A percentile compares a stretch with the other conserved stretches of the same genome.
phyloP scores from a whole-genome alignment of 1,140 invertebrate genomes.

The Brachystomella parvula region DNA sequence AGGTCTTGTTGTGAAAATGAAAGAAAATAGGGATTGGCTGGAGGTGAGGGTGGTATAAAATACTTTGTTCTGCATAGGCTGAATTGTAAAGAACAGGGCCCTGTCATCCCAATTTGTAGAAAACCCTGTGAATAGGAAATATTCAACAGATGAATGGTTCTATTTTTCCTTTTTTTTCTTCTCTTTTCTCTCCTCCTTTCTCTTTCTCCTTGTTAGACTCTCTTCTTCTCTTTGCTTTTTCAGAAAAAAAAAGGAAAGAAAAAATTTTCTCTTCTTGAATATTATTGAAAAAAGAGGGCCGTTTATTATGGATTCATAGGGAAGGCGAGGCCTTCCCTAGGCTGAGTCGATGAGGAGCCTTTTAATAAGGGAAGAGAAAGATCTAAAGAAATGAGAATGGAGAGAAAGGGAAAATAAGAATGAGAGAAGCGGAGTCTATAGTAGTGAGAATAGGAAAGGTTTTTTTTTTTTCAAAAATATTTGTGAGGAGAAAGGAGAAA shows the following conservation, averaged over 20 bases:
- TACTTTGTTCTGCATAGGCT: too few species aligned
- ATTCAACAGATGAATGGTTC: background rate
- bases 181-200: background rate
- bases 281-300: background rate
- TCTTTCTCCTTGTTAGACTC: background rate
- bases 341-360: background rate
- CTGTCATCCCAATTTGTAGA: background rate
- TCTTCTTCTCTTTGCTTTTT: too few species aligned
- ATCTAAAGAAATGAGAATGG: background rate
- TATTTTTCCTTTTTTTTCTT: background rate
- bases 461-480: too few species aligned
- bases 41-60: too few species aligned
- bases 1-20: too few species aligned
- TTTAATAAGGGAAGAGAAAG: background rate
- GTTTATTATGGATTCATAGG: background rate
- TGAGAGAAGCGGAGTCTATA: background rate
- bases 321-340: background rate
- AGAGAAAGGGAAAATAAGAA: background rate
- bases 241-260: background rate
- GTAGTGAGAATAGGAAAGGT: too few species aligned
- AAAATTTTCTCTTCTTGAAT: background rate
- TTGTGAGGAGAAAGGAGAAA: background rate
- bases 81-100: too few species aligned
- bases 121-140: background rate
- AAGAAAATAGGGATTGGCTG: too few species aligned